Percentiles rank a stretch among this genome's conserved stretches.
These are phyloP conservation scores for Dascyllus trimaculatus DNA, from an alignment of 2,113 vertebrate genomes.

Conservation along the genomic window DNA sequence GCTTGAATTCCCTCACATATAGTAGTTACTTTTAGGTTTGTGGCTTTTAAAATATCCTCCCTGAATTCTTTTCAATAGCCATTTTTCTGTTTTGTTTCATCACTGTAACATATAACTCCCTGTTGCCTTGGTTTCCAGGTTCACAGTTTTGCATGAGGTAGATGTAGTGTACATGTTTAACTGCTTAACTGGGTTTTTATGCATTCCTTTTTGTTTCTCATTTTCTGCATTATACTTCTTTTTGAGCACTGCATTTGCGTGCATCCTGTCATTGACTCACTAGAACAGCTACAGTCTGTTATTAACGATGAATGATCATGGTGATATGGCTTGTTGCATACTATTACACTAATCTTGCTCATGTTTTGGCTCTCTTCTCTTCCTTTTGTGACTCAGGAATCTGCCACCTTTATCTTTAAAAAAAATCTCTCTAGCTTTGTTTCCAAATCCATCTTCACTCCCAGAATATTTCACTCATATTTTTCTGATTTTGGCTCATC, in stretches of 20 bases:
- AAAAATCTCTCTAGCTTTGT: too few species aligned
- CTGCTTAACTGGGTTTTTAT: not conserved
- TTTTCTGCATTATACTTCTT: not conserved
- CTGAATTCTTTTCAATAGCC: not conserved
- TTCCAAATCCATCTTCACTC: constrained; percentile 27
- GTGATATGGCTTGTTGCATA: not conserved
- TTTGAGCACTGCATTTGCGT: not conserved
- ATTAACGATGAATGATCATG: too few species aligned
- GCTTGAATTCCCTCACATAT: not conserved
- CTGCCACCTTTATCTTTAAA: not conserved
- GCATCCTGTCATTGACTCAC: not conserved
- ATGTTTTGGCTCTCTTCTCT: not conserved
- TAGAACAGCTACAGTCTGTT: too few species aligned
- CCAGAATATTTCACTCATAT: not conserved
- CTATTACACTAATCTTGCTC: constrained; percentile 17
- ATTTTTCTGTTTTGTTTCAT: not conserved
- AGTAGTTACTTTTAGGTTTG: constrained; percentile 20
- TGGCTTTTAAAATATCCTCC: constrained; percentile 8
- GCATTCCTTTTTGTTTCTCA: not conserved
- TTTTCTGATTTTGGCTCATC: not conserved
- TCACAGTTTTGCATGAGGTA: not conserved
- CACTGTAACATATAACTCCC: not conserved
- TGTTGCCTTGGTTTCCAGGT: not conserved
- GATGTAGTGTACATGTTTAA: too few species aligned
- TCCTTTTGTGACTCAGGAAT: not conserved